Base-by-base conservation (phyloP, 2,888 invertebrate genomes). In the Craniophora ligustri region DNA sequence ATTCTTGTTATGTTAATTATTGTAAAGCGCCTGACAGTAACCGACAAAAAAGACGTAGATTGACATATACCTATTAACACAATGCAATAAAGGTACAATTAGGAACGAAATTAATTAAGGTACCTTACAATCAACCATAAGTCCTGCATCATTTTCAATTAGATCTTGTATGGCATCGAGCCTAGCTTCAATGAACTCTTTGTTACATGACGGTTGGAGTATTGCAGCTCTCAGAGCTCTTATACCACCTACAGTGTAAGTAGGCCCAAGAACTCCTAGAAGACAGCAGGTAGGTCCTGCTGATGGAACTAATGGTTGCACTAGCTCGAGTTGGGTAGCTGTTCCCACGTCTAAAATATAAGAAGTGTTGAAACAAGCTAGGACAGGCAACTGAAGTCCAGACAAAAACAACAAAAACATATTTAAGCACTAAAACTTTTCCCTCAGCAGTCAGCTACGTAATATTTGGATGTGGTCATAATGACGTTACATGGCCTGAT, bases 221-320 rank as follows among this genome's bases (percentile, higher is more conserved):
- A 98, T 96, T 41, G 95, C 95, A 0, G 97, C 96, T 47, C 98
- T 91, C n/a, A 98, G 89, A 23, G 96, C 94, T 58, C 98, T 93
- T 14, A 95, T 94, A 0, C 99, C 99, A 46, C 97, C 95, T 8
- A 90, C 65, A 19, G 90, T 92, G 70, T 88, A 89, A 5, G 87
- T 90, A 47, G 85, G 94, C 65, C 90, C 94, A 61, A 87, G 83
- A 40, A 89, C 88, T 3, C 93, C 93, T 16, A 94, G 72, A 0
- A 94, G 81, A 49, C 93, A 91, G 64, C 92, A 91, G 0, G 90
- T 87, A 0, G 84, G 81, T 0, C 94, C 92, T 3, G 90, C 90
- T 28, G 91, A 89, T 10, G 89, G 85, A 8, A 91, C 88, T 47
- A 94, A 78, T 0, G 95, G 94, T 32, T 94, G 93, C 0, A 96